Conservation (phyloP, 2,888 invertebrate species). For the Eupithecia subumbrata region DNA sequence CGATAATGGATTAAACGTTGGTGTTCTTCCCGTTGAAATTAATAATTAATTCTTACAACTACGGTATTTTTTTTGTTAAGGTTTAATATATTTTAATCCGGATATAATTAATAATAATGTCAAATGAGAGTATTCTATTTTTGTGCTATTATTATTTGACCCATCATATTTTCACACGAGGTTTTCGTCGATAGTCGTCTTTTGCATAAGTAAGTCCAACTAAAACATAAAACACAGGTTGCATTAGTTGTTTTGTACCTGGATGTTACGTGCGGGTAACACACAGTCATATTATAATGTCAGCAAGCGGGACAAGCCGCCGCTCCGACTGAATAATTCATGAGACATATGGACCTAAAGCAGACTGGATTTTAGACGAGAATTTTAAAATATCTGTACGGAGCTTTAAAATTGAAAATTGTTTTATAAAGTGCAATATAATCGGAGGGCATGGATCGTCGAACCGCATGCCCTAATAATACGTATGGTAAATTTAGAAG, state of each 20-base stretch:
- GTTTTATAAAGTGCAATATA: constrained; percentile 67
- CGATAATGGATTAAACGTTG: too few species aligned
- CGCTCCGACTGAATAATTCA: constrained; percentile 77
- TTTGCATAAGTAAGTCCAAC: neutral
- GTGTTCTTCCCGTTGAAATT: neutral
- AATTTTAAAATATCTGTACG: constrained; percentile 81
- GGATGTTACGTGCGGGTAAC: constrained; percentile 26
- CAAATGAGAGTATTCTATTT: neutral
- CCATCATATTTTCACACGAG: too few species aligned
- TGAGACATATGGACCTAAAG: constrained; percentile 83
- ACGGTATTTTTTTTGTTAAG: neutral
- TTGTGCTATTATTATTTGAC: neutral
- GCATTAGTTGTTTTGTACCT: constrained; percentile 49
- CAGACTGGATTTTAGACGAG: constrained; percentile 81
- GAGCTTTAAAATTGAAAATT: constrained; percentile 76
- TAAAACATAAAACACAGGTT: constrained; percentile 39
- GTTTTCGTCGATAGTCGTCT: neutral
- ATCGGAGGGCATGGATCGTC: constrained; percentile 23
- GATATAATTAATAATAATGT: neutral
- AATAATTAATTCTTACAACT: neutral
- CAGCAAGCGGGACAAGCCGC: constrained; percentile 73
- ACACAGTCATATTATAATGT: constrained; percentile 59
- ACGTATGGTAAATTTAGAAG: neutral
- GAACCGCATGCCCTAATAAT: neutral
- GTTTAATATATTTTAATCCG: neutral